Base-by-base conservation (phyloP, 2,888 invertebrate species). In the Parasteatoda lunata region DNA sequence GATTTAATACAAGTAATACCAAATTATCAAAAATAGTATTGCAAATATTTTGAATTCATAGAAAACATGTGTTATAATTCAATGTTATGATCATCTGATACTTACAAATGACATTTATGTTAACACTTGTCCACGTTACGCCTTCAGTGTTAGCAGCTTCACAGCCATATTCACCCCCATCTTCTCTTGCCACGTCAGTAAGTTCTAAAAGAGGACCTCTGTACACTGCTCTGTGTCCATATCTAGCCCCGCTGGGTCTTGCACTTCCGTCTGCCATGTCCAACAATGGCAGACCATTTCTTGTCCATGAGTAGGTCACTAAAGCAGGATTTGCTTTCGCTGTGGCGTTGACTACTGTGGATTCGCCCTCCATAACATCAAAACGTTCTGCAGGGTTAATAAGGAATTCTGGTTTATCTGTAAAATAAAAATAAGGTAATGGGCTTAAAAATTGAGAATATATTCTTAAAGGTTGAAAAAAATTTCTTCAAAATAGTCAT, bases 131-230 rank as follows among this genome's bases (percentile, higher is more conserved):
- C 54, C 94, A 94, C 1, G 95, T 95, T 7, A 95, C 94, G 68
- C 98, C 98, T 92, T 97, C 97, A 0, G 95, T 95, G 92, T 98
- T 98, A 89, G 94, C 94, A 0, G 97, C 98, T 90, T 96, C 96
- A 90, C 97, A 96, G 0, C 94, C 94, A 92, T 98, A 98, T 72
- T 95, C 93, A 0, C 98, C 98, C 0, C 96, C 95, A 92, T 98
- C 97, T 89, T 95, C 94, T 5, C 97, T 94, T 73, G 94, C 94
- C 88, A 97, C 93, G 85, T 94, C 94, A 0, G 96, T 96, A 91
- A 98, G 96, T 91, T 97, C 97, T 88, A 98, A 93, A 89, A 95
- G 94, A 3, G 89, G 81, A 86, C 90, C 89, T 51, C 88, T 83
- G 59, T 88, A 83, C 45, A 83, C 86, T 4, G 84, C 86, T 64